Percentiles rank a stretch among this genome's conserved stretches.
These are phyloP conservation scores for Hippopotamyrus pictus DNA, from an alignment of 2,797 vertebrate species.

Conservation along the genomic window DNA sequence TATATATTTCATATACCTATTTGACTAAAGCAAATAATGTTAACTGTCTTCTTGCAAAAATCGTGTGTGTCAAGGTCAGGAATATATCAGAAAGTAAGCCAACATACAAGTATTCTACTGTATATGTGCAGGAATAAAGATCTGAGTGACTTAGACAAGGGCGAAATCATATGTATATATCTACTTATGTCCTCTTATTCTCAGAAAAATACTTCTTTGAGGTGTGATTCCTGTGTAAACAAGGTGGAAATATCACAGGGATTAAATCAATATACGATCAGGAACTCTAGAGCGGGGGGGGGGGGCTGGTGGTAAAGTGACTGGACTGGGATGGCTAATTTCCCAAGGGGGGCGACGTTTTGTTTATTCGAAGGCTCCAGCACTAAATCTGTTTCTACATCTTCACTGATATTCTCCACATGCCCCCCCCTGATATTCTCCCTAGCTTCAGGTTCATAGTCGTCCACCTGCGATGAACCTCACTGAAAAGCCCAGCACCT, in stretches of 20 bases:
- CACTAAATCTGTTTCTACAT: background rate
- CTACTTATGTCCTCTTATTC: background rate
- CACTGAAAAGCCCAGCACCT: background rate
- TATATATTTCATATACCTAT: too few relatives aligned
- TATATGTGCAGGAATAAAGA: background rate
- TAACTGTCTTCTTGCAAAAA: too few relatives aligned
- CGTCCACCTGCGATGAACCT: background rate
- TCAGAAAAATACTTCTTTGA: background rate
- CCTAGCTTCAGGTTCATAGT: background rate
- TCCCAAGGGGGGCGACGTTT: background rate
- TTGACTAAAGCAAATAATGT: too few relatives aligned
- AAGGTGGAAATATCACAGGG: background rate
- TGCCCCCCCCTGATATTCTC: background rate
- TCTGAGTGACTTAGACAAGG: background rate
- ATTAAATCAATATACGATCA: background rate
- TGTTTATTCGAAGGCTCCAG: background rate
- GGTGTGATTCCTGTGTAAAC: background rate
- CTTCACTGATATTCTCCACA: background rate
- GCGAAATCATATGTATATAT: background rate
- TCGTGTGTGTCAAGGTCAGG: too few relatives aligned
- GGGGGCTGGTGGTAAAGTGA: background rate
- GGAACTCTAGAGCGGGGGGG: background rate
- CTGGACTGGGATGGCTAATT: background rate
- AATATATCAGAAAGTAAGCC: too few relatives aligned
- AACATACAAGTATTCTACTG: background rate